Evolutionary conservation across 1,140 invertebrate genomes (phyloP), one percentile per base, ranked within the genome.

Genomic region (Cardiocondyla obscurior): DNA sequence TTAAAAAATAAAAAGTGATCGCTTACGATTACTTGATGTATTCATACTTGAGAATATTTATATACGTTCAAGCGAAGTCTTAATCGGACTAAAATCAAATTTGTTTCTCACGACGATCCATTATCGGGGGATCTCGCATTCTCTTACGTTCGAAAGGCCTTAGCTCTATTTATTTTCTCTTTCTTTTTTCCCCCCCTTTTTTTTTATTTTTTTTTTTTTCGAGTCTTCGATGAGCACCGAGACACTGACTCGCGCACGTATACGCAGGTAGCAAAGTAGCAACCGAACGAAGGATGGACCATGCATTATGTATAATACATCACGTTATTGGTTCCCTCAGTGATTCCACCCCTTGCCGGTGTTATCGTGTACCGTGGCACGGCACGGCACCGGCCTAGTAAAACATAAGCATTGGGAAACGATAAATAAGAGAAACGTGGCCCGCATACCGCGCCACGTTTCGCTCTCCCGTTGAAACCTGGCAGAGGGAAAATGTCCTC

Each of bases 251-350:
- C 83, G 70, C 51, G 83, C 86, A 57, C 82, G 85, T 88, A 88
- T 86, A 91, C 74, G 76, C 84, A 88, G 84, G 86, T 88, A 86
- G 70, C 76, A 89, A 88, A 86, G 49, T 88, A 86, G 83, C 84
- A 82, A 85, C 83, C 87, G 74, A 89, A 82, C 88, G 87, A 84
- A 46, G 72, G 85, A 90, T 90, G 91, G 85, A 82, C 86, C 91
- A 94, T 94, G 92, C 91, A 94, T 94, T 94, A 94, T 94, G 93
- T 94, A 94, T 93, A 94, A 94, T 94, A 94, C 93, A 94, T 94
- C 93, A 94, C 92, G 92, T 94, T 94, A 94, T 94, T 93, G 93
- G 92, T 93, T 94, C 88, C 90, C 92, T 94, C 92, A 93, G 92
- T 93, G 93, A 94, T 94, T 94, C 92, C 85, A 92, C 92, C 92